Conservation (phyloP, 2,113 vertebrate genomes). For the Paradoxurus hermaphroditus region DNA sequence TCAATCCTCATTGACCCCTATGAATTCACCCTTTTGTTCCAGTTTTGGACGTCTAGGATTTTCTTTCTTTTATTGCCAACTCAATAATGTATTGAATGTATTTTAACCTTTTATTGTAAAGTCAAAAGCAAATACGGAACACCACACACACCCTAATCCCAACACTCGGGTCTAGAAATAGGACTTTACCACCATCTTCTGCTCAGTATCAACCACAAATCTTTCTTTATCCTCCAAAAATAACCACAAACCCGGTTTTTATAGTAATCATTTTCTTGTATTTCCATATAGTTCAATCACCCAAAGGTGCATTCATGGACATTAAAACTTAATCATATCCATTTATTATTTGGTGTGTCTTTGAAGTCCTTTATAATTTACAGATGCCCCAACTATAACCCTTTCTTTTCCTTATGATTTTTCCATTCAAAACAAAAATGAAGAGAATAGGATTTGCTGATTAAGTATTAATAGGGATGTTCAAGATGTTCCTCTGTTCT, state of each 20-base stretch:
- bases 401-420: neutral
- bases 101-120: constrained; percentile 27
- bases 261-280: neutral
- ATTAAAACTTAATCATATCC: neutral
- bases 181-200: neutral
- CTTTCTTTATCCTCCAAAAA: neutral
- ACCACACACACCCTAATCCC: neutral
- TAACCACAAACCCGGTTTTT: neutral
- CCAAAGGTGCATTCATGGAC: neutral
- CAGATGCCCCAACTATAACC: neutral
- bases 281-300: neutral
- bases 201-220: neutral
- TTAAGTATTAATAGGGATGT: neutral
- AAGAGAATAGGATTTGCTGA: neutral
- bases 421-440: neutral
- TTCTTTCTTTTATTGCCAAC: constrained; percentile 7
- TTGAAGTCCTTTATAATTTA: neutral
- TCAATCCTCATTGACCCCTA: neutral
- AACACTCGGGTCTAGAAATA: neutral
- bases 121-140: neutral
- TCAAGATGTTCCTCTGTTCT: neutral
- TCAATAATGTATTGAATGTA: neutral
- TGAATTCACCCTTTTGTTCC: neutral
- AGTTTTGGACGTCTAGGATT: neutral
- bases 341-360: neutral